These are phyloP conservation scores for Ammodytes dubius DNA, from an alignment of 2,113 vertebrate genomes.

Conservation along the genomic window DNA sequence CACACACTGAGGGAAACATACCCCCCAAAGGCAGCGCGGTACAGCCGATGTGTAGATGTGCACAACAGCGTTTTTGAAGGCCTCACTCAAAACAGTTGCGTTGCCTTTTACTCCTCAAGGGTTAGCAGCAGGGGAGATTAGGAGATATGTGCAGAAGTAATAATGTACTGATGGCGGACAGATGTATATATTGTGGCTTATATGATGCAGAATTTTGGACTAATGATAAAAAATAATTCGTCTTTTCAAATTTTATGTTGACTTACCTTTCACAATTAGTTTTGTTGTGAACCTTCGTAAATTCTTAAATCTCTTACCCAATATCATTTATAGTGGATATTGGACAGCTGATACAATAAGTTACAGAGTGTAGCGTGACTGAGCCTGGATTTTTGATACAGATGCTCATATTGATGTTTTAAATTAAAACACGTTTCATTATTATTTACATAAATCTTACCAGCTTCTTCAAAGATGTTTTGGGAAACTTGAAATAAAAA, in stretches of 20 bases:
- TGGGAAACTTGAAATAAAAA: not conserved
- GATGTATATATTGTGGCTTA: not conserved
- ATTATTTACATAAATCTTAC: not conserved
- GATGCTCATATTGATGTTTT: not conserved
- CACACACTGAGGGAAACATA: constrained; percentile 34
- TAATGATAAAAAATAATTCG: too few species aligned
- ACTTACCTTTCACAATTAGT: too few species aligned
- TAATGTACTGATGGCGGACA: not conserved
- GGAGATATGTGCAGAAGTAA: not conserved
- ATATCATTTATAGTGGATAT: not conserved
- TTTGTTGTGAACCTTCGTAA: not conserved
- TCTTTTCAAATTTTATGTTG: too few species aligned
- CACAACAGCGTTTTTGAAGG: constrained; percentile 42
- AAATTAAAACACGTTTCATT: too few species aligned
- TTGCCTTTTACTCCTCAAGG: constrained; percentile 46
- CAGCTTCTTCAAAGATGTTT: not conserved
- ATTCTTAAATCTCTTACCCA: not conserved
- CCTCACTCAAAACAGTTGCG: constrained; percentile 43
- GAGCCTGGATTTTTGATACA: not conserved
- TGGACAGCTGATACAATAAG: not conserved
- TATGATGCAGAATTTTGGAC: not conserved
- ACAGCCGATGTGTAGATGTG: constrained; percentile 37
- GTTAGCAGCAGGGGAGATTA: constrained; percentile 38
- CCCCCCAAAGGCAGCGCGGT: constrained; percentile 43
- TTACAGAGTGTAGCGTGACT: not conserved